Percentiles rank a stretch among this genome's conserved stretches.
Conservation (phyloP, 2,113 vertebrate genomes). For the Petroica traversi region DNA sequence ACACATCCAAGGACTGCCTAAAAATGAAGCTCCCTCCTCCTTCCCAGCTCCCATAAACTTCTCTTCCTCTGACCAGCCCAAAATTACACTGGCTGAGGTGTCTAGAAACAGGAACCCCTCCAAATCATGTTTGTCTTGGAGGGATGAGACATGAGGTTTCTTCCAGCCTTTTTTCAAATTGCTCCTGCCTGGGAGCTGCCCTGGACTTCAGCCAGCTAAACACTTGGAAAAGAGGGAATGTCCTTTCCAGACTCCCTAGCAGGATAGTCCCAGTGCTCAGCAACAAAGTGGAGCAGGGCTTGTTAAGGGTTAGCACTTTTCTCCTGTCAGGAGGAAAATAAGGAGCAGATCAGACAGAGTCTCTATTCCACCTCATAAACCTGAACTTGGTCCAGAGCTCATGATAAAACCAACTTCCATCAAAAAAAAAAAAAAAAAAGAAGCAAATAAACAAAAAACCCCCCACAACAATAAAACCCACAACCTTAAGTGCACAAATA, state of each 20-base stretch:
- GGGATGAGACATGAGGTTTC: background rate
- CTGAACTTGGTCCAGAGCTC: background rate
- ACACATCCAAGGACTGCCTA: background rate
- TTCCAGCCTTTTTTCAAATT: background rate
- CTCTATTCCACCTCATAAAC: background rate
- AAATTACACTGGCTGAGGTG: background rate
- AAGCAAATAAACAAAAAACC: background rate
- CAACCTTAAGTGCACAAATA: accelerated
- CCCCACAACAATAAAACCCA: background rate
- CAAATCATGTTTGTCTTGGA: background rate
- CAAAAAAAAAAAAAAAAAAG: background rate
- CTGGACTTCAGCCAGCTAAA: background rate
- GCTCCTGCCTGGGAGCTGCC: background rate
- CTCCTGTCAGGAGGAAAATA: background rate
- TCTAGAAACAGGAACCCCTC: background rate
- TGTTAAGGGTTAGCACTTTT: background rate
- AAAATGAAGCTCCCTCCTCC: background rate
- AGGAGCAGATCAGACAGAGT: background rate
- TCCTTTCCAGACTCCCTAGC: background rate
- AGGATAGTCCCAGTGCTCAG: background rate
- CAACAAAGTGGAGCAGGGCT: background rate
- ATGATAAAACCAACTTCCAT: background rate
- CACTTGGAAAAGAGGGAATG: background rate
- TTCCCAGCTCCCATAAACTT: background rate
- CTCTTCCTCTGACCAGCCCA: background rate